Evolutionary conservation across 2,888 invertebrate genomes (phyloP).

Genomic region (Megalurothrips usitatus): DNA sequence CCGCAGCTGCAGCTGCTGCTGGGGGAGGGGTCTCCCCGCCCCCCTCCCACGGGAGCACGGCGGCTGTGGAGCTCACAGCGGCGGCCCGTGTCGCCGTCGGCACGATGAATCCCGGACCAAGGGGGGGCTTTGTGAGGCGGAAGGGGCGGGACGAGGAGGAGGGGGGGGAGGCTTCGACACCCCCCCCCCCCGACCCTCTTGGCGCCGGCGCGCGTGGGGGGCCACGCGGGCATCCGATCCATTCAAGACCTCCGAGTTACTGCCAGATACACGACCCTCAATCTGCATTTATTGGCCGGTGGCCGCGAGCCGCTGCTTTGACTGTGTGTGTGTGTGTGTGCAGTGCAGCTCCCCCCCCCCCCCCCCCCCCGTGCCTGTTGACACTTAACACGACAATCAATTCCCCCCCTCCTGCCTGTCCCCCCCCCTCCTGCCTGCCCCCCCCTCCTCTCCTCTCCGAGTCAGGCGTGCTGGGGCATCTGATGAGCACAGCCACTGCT

Average conservation of each 20-base stretch:
- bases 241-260: constrained; percentile 18
- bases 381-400: not conserved
- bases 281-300: constrained; percentile 10
- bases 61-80: too few species aligned
- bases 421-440: not conserved
- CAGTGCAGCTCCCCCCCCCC: not conserved
- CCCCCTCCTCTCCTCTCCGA: too few species aligned
- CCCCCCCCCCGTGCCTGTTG: not conserved
- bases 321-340: not conserved
- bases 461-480: too few species aligned
- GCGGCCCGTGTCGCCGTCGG: too few species aligned
- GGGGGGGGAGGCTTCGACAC: not conserved
- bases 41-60: not conserved
- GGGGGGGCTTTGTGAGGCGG: not conserved
- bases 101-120: not conserved
- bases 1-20: not conserved
- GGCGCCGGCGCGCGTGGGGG: not conserved
- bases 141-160: not conserved
- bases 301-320: not conserved
- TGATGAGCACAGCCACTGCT: too few species aligned
- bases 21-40: not conserved
- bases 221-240: not conserved
- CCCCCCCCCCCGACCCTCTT: not conserved
- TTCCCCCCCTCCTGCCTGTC: not conserved
- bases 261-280: constrained; percentile 5